Percentiles rank a stretch among this genome's conserved stretches.
phyloP scores from a whole-genome alignment of 2,113 vertebrate species.

The Megaleporinus macrocephalus region DNA sequence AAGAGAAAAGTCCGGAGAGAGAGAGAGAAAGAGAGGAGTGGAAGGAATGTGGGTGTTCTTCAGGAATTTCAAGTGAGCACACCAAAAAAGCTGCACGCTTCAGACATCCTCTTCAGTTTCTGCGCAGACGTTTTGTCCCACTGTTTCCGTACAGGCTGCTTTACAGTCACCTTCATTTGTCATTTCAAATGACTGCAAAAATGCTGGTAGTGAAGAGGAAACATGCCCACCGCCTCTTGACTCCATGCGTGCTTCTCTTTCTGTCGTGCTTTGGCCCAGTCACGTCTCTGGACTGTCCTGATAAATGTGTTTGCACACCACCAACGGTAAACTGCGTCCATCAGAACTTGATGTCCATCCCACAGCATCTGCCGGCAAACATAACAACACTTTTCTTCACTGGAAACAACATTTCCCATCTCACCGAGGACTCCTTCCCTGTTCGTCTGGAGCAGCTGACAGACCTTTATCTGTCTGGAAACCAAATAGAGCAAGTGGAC shows the following conservation, averaged over 20 bases:
- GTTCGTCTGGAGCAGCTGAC: slow-evolving; percentile 76
- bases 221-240: slow-evolving; percentile 34
- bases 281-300: slow-evolving; percentile 78
- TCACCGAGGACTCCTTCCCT: slow-evolving; percentile 80
- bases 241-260: slow-evolving; percentile 60
- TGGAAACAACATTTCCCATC: slow-evolving; percentile 78
- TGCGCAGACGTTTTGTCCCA: background rate
- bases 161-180: background rate
- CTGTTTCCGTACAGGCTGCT: background rate
- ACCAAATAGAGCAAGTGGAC: slow-evolving; percentile 78
- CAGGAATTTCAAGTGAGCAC: background rate
- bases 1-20: background rate
- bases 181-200: background rate
- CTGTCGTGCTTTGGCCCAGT: slow-evolving; percentile 52
- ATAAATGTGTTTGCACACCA: slow-evolving; percentile 81
- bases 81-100: background rate
- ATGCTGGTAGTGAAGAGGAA: slow-evolving; percentile 42
- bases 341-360: slow-evolving; percentile 81
- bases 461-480: slow-evolving; percentile 84
- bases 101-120: background rate
- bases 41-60: background rate
- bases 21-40: slow-evolving; percentile 1
- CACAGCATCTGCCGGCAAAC: slow-evolving; percentile 78
- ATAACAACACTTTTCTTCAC: slow-evolving; percentile 84
- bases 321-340: slow-evolving; percentile 89